Base-by-base conservation (phyloP, 2,113 vertebrate genomes). In the Heterocephalus glaber region DNA sequence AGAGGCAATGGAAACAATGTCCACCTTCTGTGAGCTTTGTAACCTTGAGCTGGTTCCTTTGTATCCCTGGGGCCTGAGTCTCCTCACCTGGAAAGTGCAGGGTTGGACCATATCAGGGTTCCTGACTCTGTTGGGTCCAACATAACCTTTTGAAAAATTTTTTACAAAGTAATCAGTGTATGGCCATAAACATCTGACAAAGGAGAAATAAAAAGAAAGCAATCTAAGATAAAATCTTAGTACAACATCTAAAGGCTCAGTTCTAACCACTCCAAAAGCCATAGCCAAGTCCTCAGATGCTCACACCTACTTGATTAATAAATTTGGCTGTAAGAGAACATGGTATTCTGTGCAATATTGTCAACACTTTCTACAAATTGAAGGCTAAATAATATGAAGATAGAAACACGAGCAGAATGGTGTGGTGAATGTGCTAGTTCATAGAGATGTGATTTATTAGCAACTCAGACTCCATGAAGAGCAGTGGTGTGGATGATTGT, bases 341-440 rank as follows among this genome's bases (percentile, higher is more conserved):
- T 13, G n/a, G 60, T 38, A 26, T 70, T 58, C 26, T 10, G 24
- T 58, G 9, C 38, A 63, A 35, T 52, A 20, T 14, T 7, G 2
- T 52, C 33, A 74, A 52, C 24, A 14, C 44, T 56, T 77, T 24
- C n/a, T 52, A 26, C 22, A 24, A 92, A 38, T 41, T 52, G 72
- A 68, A 49, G 33, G 28, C 28, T 61, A 74, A 47, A 22, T 41
- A 47, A 24, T 20, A 19, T 22, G 49, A 14, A 26, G 12, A 35
- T 49, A 74, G 2, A 7, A 7, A 28, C 70, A 33, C n/a, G 22
- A 30, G 12, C 54, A 77, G 54, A 49, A 10, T 58, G 13, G 30
- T 44, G 1, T 28, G 2, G 81, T 13, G n/a, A 1, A 26, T 0
- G 0, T 19, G 16, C 17, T 76, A 28, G 60, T 22, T 70, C 3